Base-by-base conservation (phyloP, 2,797 vertebrate species). In the Melanotaenia pygmaea region DNA sequence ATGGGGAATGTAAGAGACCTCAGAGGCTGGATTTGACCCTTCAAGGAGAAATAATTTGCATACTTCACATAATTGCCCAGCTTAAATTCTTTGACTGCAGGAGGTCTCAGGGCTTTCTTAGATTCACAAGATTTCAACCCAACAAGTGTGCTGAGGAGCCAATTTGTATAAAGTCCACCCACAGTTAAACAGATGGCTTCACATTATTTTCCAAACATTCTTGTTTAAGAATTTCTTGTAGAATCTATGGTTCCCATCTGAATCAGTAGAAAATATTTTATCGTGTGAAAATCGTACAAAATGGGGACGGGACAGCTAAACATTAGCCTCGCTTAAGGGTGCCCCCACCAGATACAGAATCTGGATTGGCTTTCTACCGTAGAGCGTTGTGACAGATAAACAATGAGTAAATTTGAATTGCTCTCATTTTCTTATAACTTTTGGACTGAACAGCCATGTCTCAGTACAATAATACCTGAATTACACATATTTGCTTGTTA, bases 151-250 rank as follows among this genome's bases (percentile, higher is more conserved):
- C 10, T 13, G 22, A 26, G 50, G 50, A 53, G 22, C 22, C 22
- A 26, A 12, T 53, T 26, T 53, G 50, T 22, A 53, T 53, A 20
- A 56, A 28, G 26, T 70, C 59, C 59, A 62, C 53, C 32, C 61
- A 10, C 8, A 50, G 47, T 54, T 54, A 14, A 35, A 53, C 45
- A 53, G 58, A 70, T 63, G 51, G 37, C 26, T 35, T 54, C 60
- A 40, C 47, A 43, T 35, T 32, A 40, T 54, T 35, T 70, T 62
- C 45, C 18, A 70, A 70, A 35, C 14, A 20, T 24, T 22, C 26
- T 60, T 61, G 59, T 24, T 54, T 37, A 53, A 32, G 35, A 70
- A 54, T 26, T 70, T 10, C 43, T 4, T 43, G 26, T 53, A 24
- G 50, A 53, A 24, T 53, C 50, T 5, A 53, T 12, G 50, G 47